phyloP scores from a whole-genome alignment of 1,140 invertebrate genomes.

The Globodera rostochiensis region DNA sequence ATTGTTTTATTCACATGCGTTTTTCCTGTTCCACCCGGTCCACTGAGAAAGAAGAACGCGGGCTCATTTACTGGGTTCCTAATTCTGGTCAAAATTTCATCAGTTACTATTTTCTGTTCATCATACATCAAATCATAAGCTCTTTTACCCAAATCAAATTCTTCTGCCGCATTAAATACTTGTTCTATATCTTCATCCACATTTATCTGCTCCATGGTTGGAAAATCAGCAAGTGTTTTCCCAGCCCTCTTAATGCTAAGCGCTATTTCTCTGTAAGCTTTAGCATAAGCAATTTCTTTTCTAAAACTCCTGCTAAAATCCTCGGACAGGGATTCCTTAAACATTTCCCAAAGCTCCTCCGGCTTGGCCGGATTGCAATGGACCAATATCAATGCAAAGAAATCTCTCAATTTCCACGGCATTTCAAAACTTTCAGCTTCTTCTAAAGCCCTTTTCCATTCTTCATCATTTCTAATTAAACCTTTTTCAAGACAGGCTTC shows the following conservation, averaged over 20 bases:
- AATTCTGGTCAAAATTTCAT: background rate
- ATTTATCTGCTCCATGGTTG: slow-evolving; percentile 5
- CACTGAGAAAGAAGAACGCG: background rate
- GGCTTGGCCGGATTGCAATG: background rate
- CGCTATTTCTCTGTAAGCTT: background rate
- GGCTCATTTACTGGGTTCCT: background rate
- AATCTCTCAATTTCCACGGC: background rate
- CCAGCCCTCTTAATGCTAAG: background rate
- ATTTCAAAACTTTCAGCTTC: no score
- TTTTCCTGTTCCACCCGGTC: no score
- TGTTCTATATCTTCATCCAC: background rate
- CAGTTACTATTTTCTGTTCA: no score
- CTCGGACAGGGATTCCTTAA: background rate
- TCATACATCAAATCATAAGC: background rate
- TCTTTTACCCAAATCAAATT: background rate
- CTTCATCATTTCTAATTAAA: no score
- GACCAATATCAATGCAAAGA: background rate
- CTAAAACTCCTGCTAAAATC: background rate
- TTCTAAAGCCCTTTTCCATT: no score
- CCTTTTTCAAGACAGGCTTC: no score
- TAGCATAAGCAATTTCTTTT: background rate
- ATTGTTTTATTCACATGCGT: no score
- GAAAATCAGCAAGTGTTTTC: slow-evolving; percentile 2
- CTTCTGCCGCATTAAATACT: background rate
- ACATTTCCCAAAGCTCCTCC: background rate